A percentile compares a stretch with the other conserved stretches of the same genome.
Evolutionary conservation across 2,888 invertebrate genomes (phyloP).

Genomic region (Lamproptera curius): DNA sequence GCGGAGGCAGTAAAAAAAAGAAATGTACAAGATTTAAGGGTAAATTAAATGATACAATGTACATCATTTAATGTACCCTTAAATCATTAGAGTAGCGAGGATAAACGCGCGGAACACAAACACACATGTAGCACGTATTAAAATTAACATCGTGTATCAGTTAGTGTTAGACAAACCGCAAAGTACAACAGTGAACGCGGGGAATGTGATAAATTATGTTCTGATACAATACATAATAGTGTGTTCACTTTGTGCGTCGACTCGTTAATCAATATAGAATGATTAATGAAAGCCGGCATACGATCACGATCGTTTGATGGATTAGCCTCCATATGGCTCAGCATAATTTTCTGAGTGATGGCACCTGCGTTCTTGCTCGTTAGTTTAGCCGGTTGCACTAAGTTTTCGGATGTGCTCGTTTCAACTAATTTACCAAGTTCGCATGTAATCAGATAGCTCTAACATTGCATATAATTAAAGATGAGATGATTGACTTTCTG

Average conservation of each 20-base stretch:
- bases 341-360: constrained; percentile 69
- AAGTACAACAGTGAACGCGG: constrained; percentile 3
- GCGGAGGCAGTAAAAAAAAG: too few species aligned
- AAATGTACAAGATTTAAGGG: too few species aligned
- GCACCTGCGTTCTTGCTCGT: constrained; percentile 61
- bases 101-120: too few species aligned
- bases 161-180: constrained; percentile 11
- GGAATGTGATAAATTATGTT: constrained; percentile 17
- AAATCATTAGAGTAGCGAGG: too few species aligned
- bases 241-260: constrained; percentile 59
- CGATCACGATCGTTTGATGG: constrained; percentile 70
- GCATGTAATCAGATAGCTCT: too few species aligned
- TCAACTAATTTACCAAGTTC: too few species aligned
- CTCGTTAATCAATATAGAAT: constrained; percentile 75
- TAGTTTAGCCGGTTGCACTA: constrained; percentile 26
- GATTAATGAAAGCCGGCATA: constrained; percentile 67
- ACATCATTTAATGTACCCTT: too few species aligned
- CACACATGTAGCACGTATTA: neutral
- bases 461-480: too few species aligned
- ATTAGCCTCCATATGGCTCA: constrained; percentile 73
- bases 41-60: too few species aligned
- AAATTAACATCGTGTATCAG: neutral
- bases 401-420: constrained; percentile 29
- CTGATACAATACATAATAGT: constrained; percentile 22
- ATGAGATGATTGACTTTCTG: too few species aligned